Evolutionary conservation across 2,888 invertebrate species (phyloP), one percentile per base, ranked within the genome.

Genomic region (Lycophotia porphyrea): DNA sequence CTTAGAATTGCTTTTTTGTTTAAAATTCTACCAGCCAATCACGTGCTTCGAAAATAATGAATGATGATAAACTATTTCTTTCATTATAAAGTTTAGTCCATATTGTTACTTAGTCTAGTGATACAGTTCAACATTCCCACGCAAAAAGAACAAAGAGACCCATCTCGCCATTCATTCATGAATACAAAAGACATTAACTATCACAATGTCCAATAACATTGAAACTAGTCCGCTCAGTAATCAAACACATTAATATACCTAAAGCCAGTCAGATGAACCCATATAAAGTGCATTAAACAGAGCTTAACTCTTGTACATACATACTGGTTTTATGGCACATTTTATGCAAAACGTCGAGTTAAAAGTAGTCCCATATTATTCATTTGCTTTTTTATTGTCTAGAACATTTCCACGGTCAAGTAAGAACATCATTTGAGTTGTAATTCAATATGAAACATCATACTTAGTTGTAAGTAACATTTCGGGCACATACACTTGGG

Each of bases 261-360:
- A 47, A 83, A 83, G 63, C 68, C 63, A 36, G 34, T 55, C 21
- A 83, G 64, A 78, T 44, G 78, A 79, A 78, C 31, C 68, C 79
- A 44, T 79, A 68, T 78, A 71, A 66, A 84, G 11, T 42, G 80
- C 65, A 79, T 42, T 83, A 60, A 68, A 60, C 47, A 27, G 24
- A 65, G 52, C 78, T 76, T 68, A 68, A 34, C 58, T 68, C 42
- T 67, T 52, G n/a, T 34, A n/a, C 47, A 24, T 34, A n/a, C 76
- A n/a, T n/a, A n/a, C n/a, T 61, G 2, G 11, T 58, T 69, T 60
- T 52, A 65, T 34, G 31, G 3, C 67, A 5, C 9, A 15, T 5
- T 75, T 34, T 13, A n/a, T 61, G 39, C 11, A n/a, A 49, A 21
- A 42, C 18, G 1, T 21, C 1, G 18, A 21, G 18, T 44, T 44